A percentile compares a stretch with the other conserved stretches of the same genome.
Conservation (phyloP, 2,888 invertebrate genomes). For the Drosophila dives region DNA sequence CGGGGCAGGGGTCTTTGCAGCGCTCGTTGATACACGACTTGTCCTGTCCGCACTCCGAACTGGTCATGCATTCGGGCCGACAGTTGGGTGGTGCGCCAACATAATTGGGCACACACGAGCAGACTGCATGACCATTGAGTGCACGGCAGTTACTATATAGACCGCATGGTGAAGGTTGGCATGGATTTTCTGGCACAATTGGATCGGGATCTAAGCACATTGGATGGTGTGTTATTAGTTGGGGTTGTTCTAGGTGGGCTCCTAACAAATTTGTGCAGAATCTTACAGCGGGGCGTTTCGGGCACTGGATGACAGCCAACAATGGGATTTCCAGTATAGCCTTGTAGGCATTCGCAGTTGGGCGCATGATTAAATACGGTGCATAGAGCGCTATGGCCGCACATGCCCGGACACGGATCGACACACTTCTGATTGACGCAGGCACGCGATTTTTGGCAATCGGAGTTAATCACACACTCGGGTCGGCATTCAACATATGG, state of each 20-base stretch:
- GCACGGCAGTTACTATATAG: conserved; percentile 92
- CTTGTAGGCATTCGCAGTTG: conserved; percentile 87
- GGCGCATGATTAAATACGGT: conserved; percentile 89
- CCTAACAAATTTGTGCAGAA: conserved; percentile 13
- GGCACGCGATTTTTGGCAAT: conserved; percentile 88
- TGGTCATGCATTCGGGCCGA: conserved; percentile 92
- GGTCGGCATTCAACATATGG: conserved; percentile 89
- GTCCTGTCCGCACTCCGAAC: conserved; percentile 92
- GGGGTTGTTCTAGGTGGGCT: conserved; percentile 12
- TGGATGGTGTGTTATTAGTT: conserved; percentile 56
- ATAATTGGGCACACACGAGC: conserved; percentile 92
- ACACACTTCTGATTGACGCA: conserved; percentile 91
- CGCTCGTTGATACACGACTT: conserved; percentile 92
- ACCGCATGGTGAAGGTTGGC: conserved; percentile 91
- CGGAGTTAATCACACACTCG: conserved; percentile 89
- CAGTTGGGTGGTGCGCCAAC: conserved; percentile 92
- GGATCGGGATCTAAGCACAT: conserved; percentile 75
- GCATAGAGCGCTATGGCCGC: conserved; percentile 92
- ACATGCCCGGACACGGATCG: conserved; percentile 93
- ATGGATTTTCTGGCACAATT: conserved; percentile 86
- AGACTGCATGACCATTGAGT: conserved; percentile 90
- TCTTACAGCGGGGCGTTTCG: conserved; percentile 82
- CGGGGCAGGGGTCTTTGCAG: conserved; percentile 93
- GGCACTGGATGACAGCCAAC: conserved; percentile 84
- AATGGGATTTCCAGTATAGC: conserved; percentile 88